A percentile compares a stretch with the other conserved stretches of the same genome.
These are phyloP conservation scores for Acrocephalus kingi DNA, from an alignment of 2,113 vertebrate genomes.

Conservation along the genomic window DNA sequence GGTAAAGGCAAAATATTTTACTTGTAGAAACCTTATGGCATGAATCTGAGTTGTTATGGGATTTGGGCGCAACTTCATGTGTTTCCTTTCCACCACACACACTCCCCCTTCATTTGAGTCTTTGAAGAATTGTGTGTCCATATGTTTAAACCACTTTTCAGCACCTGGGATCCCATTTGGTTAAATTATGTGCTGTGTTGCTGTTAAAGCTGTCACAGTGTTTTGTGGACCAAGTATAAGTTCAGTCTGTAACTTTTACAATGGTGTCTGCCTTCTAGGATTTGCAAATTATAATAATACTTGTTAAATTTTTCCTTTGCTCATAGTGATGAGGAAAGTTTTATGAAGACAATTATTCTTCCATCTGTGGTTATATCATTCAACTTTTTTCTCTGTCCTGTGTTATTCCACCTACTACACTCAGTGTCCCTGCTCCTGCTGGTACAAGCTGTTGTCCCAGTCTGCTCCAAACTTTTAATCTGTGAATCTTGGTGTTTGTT, in stretches of 20 bases:
- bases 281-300: not conserved
- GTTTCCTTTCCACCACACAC: not conserved
- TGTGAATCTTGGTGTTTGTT: not conserved
- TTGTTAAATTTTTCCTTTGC: not conserved
- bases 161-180: not conserved
- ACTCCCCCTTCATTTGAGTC: fast-evolving
- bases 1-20: not conserved
- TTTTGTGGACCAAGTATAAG: not conserved
- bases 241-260: not conserved
- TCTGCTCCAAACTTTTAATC: conserved; percentile 14
- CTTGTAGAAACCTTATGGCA: not conserved
- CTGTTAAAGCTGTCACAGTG: not conserved
- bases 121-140: not conserved
- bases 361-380: not conserved
- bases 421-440: conserved; percentile 14
- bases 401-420: not conserved
- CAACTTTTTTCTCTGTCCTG: not conserved
- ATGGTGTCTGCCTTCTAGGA: not conserved
- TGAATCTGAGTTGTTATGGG: not conserved
- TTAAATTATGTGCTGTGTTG: not conserved
- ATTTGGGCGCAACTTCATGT: not conserved
- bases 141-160: not conserved
- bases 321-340: not conserved
- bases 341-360: not conserved
- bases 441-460: conserved; percentile 48